Evolutionary conservation across 2,888 invertebrate genomes (phyloP), one percentile per base, ranked within the genome.

Genomic region (Eupithecia abbreviata): DNA sequence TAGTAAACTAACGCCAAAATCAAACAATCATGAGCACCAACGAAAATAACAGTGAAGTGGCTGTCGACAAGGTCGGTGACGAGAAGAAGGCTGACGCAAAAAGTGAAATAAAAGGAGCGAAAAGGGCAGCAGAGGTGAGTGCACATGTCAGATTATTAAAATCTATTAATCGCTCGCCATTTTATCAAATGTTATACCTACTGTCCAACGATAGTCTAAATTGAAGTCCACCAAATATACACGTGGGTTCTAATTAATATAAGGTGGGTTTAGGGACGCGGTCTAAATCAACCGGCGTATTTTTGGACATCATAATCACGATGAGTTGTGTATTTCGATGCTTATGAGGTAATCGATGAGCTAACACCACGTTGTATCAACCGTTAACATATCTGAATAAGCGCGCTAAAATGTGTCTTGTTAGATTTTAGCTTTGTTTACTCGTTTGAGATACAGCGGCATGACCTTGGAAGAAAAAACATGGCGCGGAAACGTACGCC

Each of bases 101-200:
- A 96, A 97, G 97, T 95, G 97, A 97, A 91, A 95, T 97, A 90
- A 98, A 98, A 96, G 98, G 97, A 95, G 97, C 97, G 91, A 98
- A 98, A 96, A 96, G 98, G 96, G 96, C 97, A 95, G 97, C 97
- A 89, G 98, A 98, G 96, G 98, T 98, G 95, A 97, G 97, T 96
- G 89, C 91, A 94, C 95, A 94, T 94, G 93, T 94, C 90, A 90
- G 87, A 88, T 79, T 88, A 88, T 80, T 88, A 90, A 91, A 92
- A 91, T 92, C 92, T 87, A 91, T 88, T 90, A 91, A 92, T 92
- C 91, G 89, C 93, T 94, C 95, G 95, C 95, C 95, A 95, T 95
- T 95, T 95, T 95, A 93, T 92, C 89, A 90, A 91, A 91, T 90
- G 88, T 45, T 3, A 18, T 72, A 83, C 47, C 47, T 73, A 76